phyloP scores from a whole-genome alignment of 2,888 invertebrate species.

The Aquatica leii region DNA sequence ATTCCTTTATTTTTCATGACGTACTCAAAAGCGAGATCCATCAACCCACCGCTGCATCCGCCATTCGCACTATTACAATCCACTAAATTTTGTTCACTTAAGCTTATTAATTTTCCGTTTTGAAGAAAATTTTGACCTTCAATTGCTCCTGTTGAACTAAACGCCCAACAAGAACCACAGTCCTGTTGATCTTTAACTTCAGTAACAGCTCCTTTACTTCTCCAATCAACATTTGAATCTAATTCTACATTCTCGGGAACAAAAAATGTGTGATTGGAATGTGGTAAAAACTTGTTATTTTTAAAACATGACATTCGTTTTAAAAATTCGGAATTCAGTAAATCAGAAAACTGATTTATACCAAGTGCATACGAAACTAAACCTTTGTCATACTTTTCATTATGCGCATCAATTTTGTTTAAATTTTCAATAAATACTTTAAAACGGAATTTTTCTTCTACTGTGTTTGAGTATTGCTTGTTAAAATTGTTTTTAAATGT shows the following conservation, averaged over 20 bases:
- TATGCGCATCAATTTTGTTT: constrained; percentile 85
- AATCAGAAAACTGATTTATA: constrained; percentile 86
- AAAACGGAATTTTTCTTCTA: constrained; percentile 85
- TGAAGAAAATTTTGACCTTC: constrained; percentile 90
- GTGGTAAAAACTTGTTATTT: constrained; percentile 59
- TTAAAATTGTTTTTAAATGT: too few species aligned
- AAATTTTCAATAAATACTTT: constrained; percentile 91
- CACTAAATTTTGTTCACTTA: constrained; percentile 92
- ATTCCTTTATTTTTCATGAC: constrained; percentile 91
- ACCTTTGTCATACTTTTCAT: constrained; percentile 75
- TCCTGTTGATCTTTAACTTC: constrained; percentile 89
- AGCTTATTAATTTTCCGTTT: constrained; percentile 76
- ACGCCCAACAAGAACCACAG: constrained; percentile 94
- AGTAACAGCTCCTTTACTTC: constrained; percentile 84
- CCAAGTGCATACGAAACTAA: constrained; percentile 71
- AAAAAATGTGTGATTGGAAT: constrained; percentile 64
- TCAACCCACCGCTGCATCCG: constrained; percentile 87
- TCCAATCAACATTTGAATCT: constrained; percentile 85
- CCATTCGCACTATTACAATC: constrained; percentile 90
- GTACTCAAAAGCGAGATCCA: constrained; percentile 87
- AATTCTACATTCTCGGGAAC: constrained; percentile 72
- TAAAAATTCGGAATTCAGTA: constrained; percentile 86
- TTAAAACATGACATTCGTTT: constrained; percentile 72
- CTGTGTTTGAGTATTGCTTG: constrained; percentile 69
- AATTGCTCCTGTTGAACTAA: constrained; percentile 89